Percentiles rank a stretch among this genome's conserved stretches.
Conservation (phyloP, 2,888 invertebrate species). For the Drosophila anomalata region DNA sequence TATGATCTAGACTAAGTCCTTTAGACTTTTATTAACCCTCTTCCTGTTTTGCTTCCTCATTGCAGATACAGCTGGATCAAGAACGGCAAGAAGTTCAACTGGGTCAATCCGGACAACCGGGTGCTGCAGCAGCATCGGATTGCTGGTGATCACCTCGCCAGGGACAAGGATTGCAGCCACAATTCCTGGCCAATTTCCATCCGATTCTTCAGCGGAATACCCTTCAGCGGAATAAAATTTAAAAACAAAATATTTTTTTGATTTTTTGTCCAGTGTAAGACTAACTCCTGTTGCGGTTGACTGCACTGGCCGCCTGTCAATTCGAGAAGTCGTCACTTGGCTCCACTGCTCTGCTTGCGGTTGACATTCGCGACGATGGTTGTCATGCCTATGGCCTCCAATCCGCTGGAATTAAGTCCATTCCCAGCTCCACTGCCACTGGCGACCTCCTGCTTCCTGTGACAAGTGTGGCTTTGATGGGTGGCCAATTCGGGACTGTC, state of each 20-base stretch:
- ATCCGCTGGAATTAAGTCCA: slow-evolving; percentile 1
- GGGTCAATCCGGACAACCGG: slow-evolving; percentile 97
- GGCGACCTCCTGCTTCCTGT: slow-evolving; percentile 21
- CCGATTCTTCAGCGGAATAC: no score
- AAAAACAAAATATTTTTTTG: no score
- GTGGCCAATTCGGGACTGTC: slow-evolving; percentile 17
- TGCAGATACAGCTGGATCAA: slow-evolving; percentile 95
- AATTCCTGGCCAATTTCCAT: slow-evolving; percentile 84
- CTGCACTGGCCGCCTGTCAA: slow-evolving; percentile 59
- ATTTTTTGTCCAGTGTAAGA: neutral
- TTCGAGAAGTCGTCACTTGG: slow-evolving; percentile 59
- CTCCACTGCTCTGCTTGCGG: slow-evolving; percentile 53
- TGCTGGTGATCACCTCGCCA: slow-evolving; percentile 95
- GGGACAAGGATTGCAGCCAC: slow-evolving; percentile 96
- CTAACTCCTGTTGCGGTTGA: slow-evolving; percentile 20
- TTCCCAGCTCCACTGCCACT: slow-evolving; percentile 6
- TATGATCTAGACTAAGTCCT: no score
- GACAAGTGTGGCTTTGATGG: slow-evolving; percentile 43
- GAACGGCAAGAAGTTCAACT: slow-evolving; percentile 97
- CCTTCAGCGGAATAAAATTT: no score
- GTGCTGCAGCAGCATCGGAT: slow-evolving; percentile 97
- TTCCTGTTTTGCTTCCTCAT: slow-evolving; percentile 15
- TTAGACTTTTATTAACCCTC: no score
- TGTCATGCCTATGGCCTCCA: slow-evolving; percentile 52
- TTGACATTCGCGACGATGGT: slow-evolving; percentile 52